A percentile compares a stretch with the other conserved stretches of the same genome.
Conservation (phyloP, 2,888 invertebrate genomes). For the Galeruca laticollis region DNA sequence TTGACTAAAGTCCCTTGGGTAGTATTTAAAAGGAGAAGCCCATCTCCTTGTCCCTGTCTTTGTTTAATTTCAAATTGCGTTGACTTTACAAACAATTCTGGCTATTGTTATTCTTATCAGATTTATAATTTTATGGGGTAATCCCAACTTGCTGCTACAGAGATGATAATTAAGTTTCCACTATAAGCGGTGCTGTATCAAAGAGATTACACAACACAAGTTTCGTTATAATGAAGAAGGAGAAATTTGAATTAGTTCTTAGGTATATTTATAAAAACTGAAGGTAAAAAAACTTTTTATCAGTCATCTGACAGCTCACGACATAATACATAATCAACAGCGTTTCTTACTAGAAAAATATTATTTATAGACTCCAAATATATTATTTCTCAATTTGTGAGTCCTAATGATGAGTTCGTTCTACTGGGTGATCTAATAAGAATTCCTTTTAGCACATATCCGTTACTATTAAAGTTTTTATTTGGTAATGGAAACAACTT, state of each 20-base stretch:
- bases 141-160: constrained; percentile 5
- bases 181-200: constrained; percentile 2
- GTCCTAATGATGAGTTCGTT: too few relatives aligned
- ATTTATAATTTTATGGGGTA: constrained; percentile 23
- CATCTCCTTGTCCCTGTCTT: constrained; percentile 20
- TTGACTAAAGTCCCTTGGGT: constrained; percentile 10
- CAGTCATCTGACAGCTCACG: too few relatives aligned
- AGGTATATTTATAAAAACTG: neutral
- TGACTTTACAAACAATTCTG: constrained; percentile 20
- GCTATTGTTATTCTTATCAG: constrained; percentile 22
- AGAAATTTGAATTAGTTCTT: neutral
- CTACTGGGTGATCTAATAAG: too few relatives aligned
- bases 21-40: constrained; percentile 8
- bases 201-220: constrained; percentile 4
- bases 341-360: too few relatives aligned
- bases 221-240: neutral
- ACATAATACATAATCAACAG: too few relatives aligned
- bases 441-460: too few relatives aligned
- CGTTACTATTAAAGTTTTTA: too few relatives aligned
- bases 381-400: too few relatives aligned
- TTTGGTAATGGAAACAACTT: too few relatives aligned
- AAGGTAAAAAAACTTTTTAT: neutral
- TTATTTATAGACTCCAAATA: too few relatives aligned
- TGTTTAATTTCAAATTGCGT: constrained; percentile 23
- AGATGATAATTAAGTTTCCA: constrained; percentile 18